Conservation (phyloP, 2,113 vertebrate genomes). For the Grammomys dolichurus region DNA sequence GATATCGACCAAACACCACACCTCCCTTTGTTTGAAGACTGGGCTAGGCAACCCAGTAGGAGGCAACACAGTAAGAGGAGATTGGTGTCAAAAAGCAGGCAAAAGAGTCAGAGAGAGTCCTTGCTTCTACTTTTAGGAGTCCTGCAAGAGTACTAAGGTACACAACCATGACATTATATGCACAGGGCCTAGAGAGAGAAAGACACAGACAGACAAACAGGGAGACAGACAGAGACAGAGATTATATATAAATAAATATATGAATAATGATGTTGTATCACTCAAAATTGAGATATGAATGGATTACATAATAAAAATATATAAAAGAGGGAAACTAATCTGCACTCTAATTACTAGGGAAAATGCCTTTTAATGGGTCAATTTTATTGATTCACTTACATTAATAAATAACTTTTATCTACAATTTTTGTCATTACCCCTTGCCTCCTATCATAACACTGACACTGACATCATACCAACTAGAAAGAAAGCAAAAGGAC, state of each 20-base stretch:
- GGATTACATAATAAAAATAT: not conserved
- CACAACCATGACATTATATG: too few species aligned
- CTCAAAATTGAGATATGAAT: not conserved
- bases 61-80: too few species aligned
- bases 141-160: too few species aligned
- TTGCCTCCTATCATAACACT: not conserved
- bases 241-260: too few species aligned
- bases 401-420: constrained; percentile 2
- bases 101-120: too few species aligned
- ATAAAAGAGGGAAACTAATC: constrained; percentile 28
- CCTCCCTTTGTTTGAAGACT: too few species aligned
- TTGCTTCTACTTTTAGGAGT: too few species aligned
- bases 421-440: not conserved
- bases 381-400: not conserved
- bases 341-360: not conserved
- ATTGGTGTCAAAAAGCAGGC: too few species aligned
- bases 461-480: not conserved
- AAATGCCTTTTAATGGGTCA: not conserved
- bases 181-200: too few species aligned
- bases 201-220: not conserved
- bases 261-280: not conserved
- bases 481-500: constrained; percentile 24
- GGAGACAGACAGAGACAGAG: not conserved
- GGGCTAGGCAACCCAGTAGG: too few species aligned
- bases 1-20: too few species aligned